Evolutionary conservation across 2,113 vertebrate species (phyloP), one percentile per base, ranked within the genome.

Genomic region (Antechinus stuartii): DNA sequence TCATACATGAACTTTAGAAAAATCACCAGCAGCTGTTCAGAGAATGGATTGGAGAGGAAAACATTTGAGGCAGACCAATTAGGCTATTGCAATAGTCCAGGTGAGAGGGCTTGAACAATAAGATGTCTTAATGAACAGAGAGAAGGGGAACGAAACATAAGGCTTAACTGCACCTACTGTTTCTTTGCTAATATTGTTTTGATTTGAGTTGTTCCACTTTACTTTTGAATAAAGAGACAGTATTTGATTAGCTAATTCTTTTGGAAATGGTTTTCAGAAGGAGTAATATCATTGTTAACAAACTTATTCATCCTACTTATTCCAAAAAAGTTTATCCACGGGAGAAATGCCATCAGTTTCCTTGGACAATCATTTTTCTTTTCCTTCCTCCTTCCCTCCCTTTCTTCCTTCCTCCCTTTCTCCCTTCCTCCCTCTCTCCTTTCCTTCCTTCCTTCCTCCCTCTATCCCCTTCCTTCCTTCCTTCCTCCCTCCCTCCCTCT

Each of bases 221-320:
- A 95, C 92, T 10, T 95, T 94, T 95, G 89, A 91, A 92, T 91
- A 42, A 95, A 92, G 54, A 26, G 54, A 26, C 91, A 11, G 50
- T 53, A 53, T 5, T 89, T 46, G 93, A 57, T 94, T 27, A 76
- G 25, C 23, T 16, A 3, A 46, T 4, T 16, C 46, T 27, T 96
- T 94, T 94, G 93, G 91, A 91, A 16, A 2, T 92, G 12, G 89
- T 95, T 92, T 27, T 2, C 16, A 3, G 5, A 91, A 11, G 90
- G 92, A 61, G 53, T 92, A 92, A 91, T 10, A 84, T 68, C 27
- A 56, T 53, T 23, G 8, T 3, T 30, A 68, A 68, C 23, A 14
- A 68, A 68, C 9, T 42, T 42, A 42, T 42, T 42, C 61, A 68
- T 93, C 92, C 50, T 96, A 27, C 52, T 95, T 91, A 91, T 61